Evolutionary conservation across 2,113 vertebrate species (phyloP).

Genomic region (Pomatostomus ruficeps): DNA sequence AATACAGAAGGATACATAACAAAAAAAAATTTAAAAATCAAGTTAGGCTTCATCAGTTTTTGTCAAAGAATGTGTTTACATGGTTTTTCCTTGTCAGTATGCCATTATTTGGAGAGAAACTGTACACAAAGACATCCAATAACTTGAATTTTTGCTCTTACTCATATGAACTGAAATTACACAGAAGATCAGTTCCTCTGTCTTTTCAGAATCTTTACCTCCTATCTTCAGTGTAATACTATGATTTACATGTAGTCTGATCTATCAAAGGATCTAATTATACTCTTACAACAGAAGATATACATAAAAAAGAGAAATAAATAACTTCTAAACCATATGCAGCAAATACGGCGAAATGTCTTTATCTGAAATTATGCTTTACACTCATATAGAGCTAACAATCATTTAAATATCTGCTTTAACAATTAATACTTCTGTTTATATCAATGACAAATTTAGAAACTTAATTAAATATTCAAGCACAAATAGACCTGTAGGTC

Average conservation of each 20-base stretch:
- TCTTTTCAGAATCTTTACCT: neutral
- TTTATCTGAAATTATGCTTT: neutral
- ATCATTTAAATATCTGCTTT: neutral
- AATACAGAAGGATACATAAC: neutral
- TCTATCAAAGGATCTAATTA: neutral
- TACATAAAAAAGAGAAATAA: neutral
- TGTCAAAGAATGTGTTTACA: neutral
- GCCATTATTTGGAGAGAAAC: neutral
- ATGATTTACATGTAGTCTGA: neutral
- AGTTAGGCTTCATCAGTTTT: neutral
- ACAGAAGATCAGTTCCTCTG: neutral
- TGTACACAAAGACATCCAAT: neutral
- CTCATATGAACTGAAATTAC: neutral
- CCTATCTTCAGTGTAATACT: neutral
- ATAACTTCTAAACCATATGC: neutral
- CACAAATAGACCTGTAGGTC: neutral
- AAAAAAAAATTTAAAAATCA: neutral
- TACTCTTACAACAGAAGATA: neutral
- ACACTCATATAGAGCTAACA: neutral
- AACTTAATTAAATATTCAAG: neutral
- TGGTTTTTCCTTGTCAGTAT: neutral
- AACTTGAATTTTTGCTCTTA: neutral
- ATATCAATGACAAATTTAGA: neutral
- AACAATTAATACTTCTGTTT: neutral
- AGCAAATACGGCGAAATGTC: neutral